phyloP scores from a whole-genome alignment of 2,888 invertebrate genomes.

The Elmis aenea region DNA sequence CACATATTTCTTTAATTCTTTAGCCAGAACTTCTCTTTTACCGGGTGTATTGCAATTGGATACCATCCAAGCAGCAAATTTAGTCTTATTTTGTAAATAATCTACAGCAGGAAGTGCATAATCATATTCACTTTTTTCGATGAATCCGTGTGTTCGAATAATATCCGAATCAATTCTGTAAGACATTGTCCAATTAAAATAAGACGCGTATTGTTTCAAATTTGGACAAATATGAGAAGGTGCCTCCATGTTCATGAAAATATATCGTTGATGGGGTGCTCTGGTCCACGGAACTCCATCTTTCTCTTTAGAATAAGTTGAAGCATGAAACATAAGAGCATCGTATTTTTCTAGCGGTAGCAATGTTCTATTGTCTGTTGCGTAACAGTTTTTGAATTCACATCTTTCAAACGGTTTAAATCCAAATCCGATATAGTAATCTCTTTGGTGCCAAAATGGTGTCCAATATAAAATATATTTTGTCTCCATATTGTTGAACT shows the following conservation, averaged over 20 bases:
- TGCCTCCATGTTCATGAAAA: slow-evolving; percentile 50
- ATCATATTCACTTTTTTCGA: slow-evolving; percentile 17
- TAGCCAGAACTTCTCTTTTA: slow-evolving; percentile 44
- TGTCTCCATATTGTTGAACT: too few relatives aligned
- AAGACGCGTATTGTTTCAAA: slow-evolving; percentile 34
- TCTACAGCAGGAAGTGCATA: slow-evolving; percentile 23
- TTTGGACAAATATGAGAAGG: slow-evolving; percentile 31
- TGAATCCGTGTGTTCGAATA: slow-evolving; percentile 41
- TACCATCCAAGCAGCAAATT: slow-evolving; percentile 54
- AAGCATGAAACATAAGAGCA: slow-evolving; percentile 52
- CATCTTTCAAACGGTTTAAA: slow-evolving; percentile 33
- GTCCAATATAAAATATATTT: slow-evolving; percentile 30
- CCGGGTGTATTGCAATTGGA: slow-evolving; percentile 51
- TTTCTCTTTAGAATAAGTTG: slow-evolving; percentile 24
- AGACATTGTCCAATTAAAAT: slow-evolving; percentile 56
- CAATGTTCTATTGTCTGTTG: slow-evolving; percentile 41
- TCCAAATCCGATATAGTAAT: slow-evolving; percentile 28
- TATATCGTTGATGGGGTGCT: slow-evolving; percentile 46
- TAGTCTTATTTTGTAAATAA: slow-evolving; percentile 38
- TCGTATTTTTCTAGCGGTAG: slow-evolving; percentile 47
- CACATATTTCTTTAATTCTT: slow-evolving; percentile 54
- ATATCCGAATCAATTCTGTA: slow-evolving; percentile 47
- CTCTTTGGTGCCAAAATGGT: slow-evolving; percentile 23
- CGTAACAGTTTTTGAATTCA: slow-evolving; percentile 45
- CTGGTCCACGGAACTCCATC: slow-evolving; percentile 41